A percentile compares a stretch with the other conserved stretches of the same genome.
These are phyloP conservation scores for Acrobasis consociella DNA, from an alignment of 2,888 invertebrate species.

Conservation along the genomic window DNA sequence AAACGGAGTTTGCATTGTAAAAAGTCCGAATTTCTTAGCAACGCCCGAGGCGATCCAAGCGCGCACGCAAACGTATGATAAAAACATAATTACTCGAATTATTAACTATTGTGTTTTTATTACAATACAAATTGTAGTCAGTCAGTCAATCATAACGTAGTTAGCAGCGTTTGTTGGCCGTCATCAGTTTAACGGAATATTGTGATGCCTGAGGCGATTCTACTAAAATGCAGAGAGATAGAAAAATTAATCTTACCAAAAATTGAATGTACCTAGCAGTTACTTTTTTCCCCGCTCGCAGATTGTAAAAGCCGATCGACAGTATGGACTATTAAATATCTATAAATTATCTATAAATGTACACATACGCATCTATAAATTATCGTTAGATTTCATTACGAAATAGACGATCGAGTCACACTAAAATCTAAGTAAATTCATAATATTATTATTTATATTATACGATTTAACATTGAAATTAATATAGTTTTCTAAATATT, in stretches of 20 bases:
- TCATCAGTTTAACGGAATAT: neutral
- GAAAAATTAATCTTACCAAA: neutral
- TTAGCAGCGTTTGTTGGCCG: neutral
- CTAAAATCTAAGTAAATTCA: too few species aligned
- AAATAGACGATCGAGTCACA: too few species aligned
- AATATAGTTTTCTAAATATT: too few species aligned
- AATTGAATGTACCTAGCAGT: too few species aligned
- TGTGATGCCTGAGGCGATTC: neutral
- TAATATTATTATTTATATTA: too few species aligned
- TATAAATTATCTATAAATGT: too few species aligned
- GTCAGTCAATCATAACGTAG: neutral
- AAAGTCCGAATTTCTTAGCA: neutral
- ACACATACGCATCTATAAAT: too few species aligned
- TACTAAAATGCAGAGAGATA: neutral
- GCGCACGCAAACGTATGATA: neutral
- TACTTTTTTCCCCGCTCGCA: too few species aligned
- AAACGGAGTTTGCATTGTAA: neutral
- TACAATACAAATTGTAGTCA: neutral
- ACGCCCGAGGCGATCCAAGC: neutral
- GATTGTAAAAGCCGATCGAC: too few species aligned
- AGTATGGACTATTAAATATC: too few species aligned
- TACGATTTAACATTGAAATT: too few species aligned
- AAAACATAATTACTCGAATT: neutral
- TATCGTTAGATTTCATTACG: too few species aligned
- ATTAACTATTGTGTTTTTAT: neutral